Evolutionary conservation across 2,797 vertebrate genomes (phyloP).

Genomic region (Naso thynnoides): DNA sequence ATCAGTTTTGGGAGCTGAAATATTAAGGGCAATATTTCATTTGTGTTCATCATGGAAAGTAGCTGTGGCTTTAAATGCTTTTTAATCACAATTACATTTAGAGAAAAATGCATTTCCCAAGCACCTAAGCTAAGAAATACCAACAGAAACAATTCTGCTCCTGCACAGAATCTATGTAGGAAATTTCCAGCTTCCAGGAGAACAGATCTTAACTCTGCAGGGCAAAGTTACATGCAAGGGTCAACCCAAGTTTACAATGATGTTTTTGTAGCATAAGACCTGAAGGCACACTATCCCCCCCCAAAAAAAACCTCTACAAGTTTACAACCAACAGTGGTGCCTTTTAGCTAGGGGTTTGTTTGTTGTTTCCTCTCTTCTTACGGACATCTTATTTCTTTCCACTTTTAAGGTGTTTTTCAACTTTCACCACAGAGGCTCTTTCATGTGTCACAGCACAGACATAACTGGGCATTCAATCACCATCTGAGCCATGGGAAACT

Average conservation of each 20-base stretch:
- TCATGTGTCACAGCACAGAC: constrained; percentile 71
- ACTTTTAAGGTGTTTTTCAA: constrained; percentile 71
- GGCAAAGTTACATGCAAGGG: constrained; percentile 60
- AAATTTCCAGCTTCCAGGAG: constrained; percentile 59
- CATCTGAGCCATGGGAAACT: constrained; percentile 66
- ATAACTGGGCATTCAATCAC: constrained; percentile 76
- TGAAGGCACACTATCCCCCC: constrained; percentile 51
- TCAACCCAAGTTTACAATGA: constrained; percentile 74
- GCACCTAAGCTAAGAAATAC: background rate
- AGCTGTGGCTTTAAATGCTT: constrained; percentile 2
- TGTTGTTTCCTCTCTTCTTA: constrained; percentile 68
- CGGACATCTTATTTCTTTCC: constrained; percentile 56
- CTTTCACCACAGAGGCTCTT: constrained; percentile 71
- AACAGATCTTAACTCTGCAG: constrained; percentile 40
- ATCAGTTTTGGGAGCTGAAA: constrained; percentile 84
- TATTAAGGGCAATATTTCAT: constrained; percentile 31
- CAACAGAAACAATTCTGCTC: constrained; percentile 16
- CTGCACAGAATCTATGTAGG: constrained; percentile 24
- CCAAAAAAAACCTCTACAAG: constrained; percentile 43
- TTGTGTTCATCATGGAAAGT: constrained; percentile 37
- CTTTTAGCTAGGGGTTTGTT: constrained; percentile 70
- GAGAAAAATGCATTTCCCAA: constrained; percentile 1
- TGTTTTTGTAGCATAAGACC: constrained; percentile 63
- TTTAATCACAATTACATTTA: constrained; percentile 7
- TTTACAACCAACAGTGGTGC: constrained; percentile 66